Percentiles rank a stretch among this genome's conserved stretches.
These are phyloP conservation scores for Rhea americana DNA, from an alignment of 2,113 vertebrate genomes.

Conservation along the genomic window DNA sequence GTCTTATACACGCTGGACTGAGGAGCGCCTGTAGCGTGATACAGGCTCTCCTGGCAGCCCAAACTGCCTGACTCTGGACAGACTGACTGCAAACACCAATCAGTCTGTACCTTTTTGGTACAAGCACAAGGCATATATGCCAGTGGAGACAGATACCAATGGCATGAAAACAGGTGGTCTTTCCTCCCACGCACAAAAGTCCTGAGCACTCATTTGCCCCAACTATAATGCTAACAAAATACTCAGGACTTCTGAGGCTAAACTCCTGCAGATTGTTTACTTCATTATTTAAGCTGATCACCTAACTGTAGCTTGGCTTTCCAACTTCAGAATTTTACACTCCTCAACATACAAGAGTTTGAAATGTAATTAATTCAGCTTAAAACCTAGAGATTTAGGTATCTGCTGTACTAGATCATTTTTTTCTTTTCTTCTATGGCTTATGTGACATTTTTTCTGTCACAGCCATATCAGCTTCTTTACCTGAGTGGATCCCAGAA, in stretches of 20 bases:
- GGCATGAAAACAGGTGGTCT: not conserved
- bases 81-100: not conserved
- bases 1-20: not conserved
- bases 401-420: not conserved
- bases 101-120: not conserved
- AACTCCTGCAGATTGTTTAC: not conserved
- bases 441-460: not conserved
- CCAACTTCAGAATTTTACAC: not conserved
- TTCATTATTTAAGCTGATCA: not conserved
- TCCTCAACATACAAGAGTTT: not conserved
- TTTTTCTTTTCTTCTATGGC: not conserved
- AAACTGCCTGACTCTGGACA: not conserved
- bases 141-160: not conserved
- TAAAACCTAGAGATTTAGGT: not conserved
- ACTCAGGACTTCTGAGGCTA: not conserved
- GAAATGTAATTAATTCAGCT: not conserved
- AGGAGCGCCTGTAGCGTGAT: no score
- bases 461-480: not conserved
- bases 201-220: not conserved
- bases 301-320: not conserved
- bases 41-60: not conserved
- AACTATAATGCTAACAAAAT: not conserved
- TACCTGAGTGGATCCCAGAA: not conserved
- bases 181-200: not conserved
- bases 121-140: not conserved